Percentiles rank a stretch among this genome's conserved stretches.
Conservation (phyloP, 2,888 invertebrate species). For the Hydraecia micacea region DNA sequence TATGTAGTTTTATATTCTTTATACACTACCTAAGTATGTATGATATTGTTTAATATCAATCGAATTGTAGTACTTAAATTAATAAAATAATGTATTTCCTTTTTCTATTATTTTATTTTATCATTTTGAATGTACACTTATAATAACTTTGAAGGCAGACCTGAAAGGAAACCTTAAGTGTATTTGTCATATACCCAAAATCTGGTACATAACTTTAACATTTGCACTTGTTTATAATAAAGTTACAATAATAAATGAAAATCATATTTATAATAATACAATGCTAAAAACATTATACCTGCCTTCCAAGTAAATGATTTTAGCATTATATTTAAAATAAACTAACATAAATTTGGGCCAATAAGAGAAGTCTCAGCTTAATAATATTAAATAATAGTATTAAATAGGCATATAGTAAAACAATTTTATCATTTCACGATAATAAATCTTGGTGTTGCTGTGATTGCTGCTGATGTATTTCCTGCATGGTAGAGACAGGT, state of each 20-base stretch:
- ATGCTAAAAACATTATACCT: slow-evolving; percentile 62
- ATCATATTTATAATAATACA: slow-evolving; percentile 67
- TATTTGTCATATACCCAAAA: slow-evolving; percentile 62
- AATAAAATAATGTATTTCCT: slow-evolving; percentile 57
- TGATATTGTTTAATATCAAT: slow-evolving; percentile 15
- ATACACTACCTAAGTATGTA: slow-evolving; percentile 1
- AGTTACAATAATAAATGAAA: slow-evolving; percentile 64
- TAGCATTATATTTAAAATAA: slow-evolving; percentile 72
- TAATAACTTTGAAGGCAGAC: slow-evolving; percentile 75
- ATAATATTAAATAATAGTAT: slow-evolving; percentile 70
- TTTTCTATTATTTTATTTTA: slow-evolving; percentile 70
- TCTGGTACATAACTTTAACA: slow-evolving; percentile 54
- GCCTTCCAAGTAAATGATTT: slow-evolving; percentile 71
- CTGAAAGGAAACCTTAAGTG: slow-evolving; percentile 63
- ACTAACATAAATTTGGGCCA: slow-evolving; percentile 73
- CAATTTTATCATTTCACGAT: slow-evolving; percentile 80
- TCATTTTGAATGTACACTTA: slow-evolving; percentile 78
- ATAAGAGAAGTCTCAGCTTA: slow-evolving; percentile 69
- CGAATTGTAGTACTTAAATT: slow-evolving; percentile 29
- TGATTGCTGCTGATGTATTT: slow-evolving; percentile 86
- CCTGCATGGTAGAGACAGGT: slow-evolving; percentile 91
- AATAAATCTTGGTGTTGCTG: slow-evolving; percentile 85
- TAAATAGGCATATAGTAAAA: slow-evolving; percentile 66
- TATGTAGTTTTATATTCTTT: slow-evolving; percentile 27
- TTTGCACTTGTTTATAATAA: slow-evolving; percentile 65